Conservation (phyloP, 2,797 vertebrate genomes). For the Argyrosomus regius region DNA sequence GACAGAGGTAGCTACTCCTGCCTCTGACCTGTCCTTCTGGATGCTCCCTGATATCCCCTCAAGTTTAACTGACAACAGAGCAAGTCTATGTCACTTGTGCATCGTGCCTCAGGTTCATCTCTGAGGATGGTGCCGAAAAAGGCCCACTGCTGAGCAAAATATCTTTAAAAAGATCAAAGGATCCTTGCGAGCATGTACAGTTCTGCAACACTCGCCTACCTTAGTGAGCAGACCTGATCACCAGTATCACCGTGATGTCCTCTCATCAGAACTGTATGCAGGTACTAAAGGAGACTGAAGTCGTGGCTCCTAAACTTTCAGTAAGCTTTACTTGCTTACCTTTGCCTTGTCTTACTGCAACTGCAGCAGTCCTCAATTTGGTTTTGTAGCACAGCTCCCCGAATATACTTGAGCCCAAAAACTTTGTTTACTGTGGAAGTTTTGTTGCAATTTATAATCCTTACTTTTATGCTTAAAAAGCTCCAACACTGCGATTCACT, state of each 20-base stretch:
- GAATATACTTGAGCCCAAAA: neutral
- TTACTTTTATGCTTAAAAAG: constrained; percentile 16
- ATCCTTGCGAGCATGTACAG: neutral
- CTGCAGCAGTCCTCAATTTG: constrained; percentile 28
- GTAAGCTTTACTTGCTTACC: constrained; percentile 5
- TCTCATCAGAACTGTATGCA: constrained; percentile 6
- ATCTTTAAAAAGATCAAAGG: neutral
- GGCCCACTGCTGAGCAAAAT: no score
- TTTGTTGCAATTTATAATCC: constrained; percentile 15
- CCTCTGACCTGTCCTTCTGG: neutral
- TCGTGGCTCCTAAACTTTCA: neutral
- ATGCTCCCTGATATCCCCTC: neutral
- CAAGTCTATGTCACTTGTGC: no score
- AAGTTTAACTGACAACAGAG: neutral
- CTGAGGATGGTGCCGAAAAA: neutral
- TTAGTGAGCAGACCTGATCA: constrained; percentile 2
- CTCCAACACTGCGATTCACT: constrained; percentile 12
- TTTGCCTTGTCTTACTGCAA: constrained; percentile 34
- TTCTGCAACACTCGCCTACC: neutral
- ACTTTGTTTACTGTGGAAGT: neutral
- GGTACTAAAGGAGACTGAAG: constrained; percentile 6
- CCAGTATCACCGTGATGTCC: neutral
- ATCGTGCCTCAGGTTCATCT: no score
- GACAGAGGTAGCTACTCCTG: neutral
- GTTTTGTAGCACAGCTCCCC: neutral